Conservation (phyloP, 2,113 vertebrate genomes). For the Chiloscyllium plagiosum region DNA sequence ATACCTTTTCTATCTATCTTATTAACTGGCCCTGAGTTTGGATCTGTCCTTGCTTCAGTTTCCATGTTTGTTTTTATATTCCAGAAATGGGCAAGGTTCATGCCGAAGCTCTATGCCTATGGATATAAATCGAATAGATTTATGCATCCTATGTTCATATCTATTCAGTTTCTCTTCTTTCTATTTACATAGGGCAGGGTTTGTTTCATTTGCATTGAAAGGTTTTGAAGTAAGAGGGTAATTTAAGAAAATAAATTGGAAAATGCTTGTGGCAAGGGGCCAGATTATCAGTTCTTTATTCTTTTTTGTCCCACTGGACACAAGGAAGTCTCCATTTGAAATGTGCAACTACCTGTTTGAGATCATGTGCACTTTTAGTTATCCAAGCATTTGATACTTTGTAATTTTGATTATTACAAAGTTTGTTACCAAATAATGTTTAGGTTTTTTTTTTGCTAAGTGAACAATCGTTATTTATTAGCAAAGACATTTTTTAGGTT, state of each 20-base stretch:
- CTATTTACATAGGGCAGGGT: background rate
- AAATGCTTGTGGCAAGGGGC: background rate
- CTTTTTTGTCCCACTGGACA: background rate
- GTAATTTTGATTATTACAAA: background rate
- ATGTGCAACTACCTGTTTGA: background rate
- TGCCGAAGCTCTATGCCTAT: background rate
- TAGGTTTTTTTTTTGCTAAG: background rate
- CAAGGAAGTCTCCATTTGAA: background rate
- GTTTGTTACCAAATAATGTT: background rate
- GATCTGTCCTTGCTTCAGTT: background rate
- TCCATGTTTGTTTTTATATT: background rate
- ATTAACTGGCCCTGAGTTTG: background rate
- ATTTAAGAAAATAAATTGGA: background rate
- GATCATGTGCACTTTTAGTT: background rate
- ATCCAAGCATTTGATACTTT: background rate
- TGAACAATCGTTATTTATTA: background rate
- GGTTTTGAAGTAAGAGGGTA: background rate
- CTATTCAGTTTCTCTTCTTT: background rate
- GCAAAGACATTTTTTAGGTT: background rate
- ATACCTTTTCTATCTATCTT: no score
- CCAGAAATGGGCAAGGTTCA: background rate
- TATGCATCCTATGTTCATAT: background rate
- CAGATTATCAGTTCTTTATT: background rate
- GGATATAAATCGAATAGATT: background rate
- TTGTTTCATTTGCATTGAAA: background rate